phyloP scores from a whole-genome alignment of 2,113 vertebrate species.

The Falcunculus frontatus region DNA sequence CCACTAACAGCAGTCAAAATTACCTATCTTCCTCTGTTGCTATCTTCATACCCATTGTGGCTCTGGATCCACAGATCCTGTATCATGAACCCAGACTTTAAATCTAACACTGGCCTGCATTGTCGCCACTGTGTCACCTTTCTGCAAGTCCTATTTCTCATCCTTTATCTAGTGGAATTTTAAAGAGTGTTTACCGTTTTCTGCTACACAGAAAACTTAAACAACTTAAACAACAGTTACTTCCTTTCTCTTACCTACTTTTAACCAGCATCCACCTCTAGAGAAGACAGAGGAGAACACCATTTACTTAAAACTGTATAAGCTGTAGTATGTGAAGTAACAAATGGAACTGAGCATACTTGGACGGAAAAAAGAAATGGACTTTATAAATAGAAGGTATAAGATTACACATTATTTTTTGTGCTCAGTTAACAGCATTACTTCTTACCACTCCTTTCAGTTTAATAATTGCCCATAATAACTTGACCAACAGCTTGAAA shows the following conservation, averaged over 20 bases:
- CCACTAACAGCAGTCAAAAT: not conserved
- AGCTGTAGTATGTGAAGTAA: not conserved
- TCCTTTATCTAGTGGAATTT: not conserved
- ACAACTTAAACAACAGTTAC: not conserved
- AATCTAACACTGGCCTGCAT: not conserved
- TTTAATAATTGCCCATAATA: not conserved
- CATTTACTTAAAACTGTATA: not conserved
- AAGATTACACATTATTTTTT: not conserved
- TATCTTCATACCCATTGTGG: not conserved
- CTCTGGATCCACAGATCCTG: not conserved
- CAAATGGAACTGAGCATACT: not conserved
- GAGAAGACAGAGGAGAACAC: not conserved
- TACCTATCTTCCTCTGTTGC: not conserved
- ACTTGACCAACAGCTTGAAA: not conserved
- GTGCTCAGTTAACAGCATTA: not conserved
- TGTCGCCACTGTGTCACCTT: not conserved
- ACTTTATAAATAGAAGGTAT: not conserved
- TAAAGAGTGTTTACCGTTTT: not conserved
- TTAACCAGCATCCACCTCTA: not conserved
- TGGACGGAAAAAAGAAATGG: not conserved
- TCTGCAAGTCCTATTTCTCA: not conserved
- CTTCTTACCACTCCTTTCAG: not conserved
- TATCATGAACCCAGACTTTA: not conserved
- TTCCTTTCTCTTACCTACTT: not conserved
- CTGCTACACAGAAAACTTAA: not conserved